Evolutionary conservation across 92 coral and sea anemone genomes (phyloP).

Genomic region (Anthopleura xanthogrammica): DNA sequence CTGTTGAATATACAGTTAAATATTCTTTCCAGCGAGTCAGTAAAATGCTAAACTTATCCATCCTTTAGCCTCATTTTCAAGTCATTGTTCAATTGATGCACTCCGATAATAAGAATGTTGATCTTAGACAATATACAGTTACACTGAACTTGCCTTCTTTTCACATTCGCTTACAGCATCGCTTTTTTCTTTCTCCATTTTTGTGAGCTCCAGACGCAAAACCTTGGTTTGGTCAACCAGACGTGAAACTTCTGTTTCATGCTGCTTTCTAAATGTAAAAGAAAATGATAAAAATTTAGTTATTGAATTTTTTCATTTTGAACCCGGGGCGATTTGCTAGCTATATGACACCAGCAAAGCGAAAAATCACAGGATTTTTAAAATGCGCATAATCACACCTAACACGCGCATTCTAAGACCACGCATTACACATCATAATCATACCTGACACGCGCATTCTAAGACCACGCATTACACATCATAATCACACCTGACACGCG

Average conservation of each 20-base stretch:
- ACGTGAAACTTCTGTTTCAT: slow-evolving; percentile 50
- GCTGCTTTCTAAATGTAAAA: slow-evolving; percentile 46
- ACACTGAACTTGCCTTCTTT: slow-evolving; percentile 47
- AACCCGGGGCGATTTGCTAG: neutral
- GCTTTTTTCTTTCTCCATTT: slow-evolving; percentile 43
- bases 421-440: neutral
- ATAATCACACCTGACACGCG: neutral
- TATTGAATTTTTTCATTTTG: neutral
- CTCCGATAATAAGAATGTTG: too few species aligned
- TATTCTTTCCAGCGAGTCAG: too few species aligned
- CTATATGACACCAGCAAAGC: too few species aligned
- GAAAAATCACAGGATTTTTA: too few species aligned
- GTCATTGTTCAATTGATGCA: too few species aligned
- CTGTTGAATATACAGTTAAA: too few species aligned
- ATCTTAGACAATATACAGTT: neutral
- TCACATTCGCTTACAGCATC: slow-evolving; percentile 45
- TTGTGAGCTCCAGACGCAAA: slow-evolving; percentile 57
- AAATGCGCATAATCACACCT: too few species aligned
- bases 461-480: neutral
- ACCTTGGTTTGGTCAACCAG: slow-evolving; percentile 46
- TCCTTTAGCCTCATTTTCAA: too few species aligned
- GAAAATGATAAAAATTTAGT: neutral
- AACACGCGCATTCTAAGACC: neutral
- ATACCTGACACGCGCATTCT: neutral
- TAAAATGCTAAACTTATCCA: too few species aligned